These are phyloP conservation scores for Amphipoea lucens DNA, from an alignment of 2,888 invertebrate species.

Conservation along the genomic window DNA sequence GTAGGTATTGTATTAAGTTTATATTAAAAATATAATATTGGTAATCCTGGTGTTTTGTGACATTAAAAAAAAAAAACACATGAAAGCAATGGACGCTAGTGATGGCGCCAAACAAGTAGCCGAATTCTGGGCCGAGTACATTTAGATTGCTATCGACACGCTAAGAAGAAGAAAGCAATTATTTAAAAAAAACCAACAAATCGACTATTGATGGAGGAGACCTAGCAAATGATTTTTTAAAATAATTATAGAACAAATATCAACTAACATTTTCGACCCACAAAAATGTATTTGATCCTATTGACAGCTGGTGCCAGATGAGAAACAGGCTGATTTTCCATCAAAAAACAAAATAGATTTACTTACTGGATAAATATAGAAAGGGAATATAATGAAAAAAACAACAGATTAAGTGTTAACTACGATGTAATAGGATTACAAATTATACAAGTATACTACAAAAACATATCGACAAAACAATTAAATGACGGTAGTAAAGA, in stretches of 20 bases:
- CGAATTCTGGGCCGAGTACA: too few relatives aligned
- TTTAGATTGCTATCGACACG: too few relatives aligned
- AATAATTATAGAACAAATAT: not conserved
- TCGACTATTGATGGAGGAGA: not conserved
- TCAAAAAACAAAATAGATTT: conserved; percentile 6
- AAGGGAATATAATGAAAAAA: conserved; percentile 12
- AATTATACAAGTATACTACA: not conserved
- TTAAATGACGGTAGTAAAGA: not conserved
- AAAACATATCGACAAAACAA: not conserved
- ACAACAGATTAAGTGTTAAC: conserved; percentile 13
- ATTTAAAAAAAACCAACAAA: not conserved
- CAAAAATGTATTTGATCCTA: not conserved
- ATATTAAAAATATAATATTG: not conserved
- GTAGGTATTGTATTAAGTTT: not conserved
- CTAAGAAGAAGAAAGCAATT: too few relatives aligned
- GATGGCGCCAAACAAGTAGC: too few relatives aligned
- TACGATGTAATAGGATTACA: not conserved
- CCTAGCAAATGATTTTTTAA: not conserved
- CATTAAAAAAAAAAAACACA: too few relatives aligned
- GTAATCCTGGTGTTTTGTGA: not conserved
- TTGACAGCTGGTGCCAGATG: not conserved
- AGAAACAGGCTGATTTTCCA: conserved; percentile 13
- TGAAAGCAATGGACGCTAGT: too few relatives aligned
- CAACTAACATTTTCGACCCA: not conserved
- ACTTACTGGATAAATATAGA: conserved; percentile 7